These are phyloP conservation scores for Lithobates sylvaticus DNA, from an alignment of 2,797 vertebrate species.

Conservation along the genomic window DNA sequence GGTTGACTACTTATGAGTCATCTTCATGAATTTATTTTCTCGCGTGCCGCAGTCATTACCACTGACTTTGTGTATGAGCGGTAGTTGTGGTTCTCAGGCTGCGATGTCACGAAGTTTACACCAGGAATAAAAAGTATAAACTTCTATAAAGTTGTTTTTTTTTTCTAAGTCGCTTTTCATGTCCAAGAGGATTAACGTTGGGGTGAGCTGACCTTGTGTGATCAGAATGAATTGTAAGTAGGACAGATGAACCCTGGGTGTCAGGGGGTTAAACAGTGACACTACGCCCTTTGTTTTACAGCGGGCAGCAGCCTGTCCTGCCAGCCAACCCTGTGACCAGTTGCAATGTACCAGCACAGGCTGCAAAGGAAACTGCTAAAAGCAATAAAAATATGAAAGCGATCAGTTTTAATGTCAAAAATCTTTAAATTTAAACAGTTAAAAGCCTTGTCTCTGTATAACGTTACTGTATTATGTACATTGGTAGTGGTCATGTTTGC, in stretches of 20 bases:
- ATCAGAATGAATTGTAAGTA: not conserved
- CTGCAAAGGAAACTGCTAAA: not conserved
- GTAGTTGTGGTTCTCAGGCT: not conserved
- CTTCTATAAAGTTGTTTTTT: not conserved
- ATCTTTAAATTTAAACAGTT: too few species aligned
- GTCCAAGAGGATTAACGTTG: not conserved
- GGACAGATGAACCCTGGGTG: not conserved
- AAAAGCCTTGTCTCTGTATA: too few species aligned
- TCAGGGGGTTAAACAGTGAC: not conserved
- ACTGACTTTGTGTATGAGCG: not conserved
- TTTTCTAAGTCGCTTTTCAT: not conserved
- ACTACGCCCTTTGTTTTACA: too few species aligned
- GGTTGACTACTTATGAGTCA: not conserved
- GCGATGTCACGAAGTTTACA: not conserved
- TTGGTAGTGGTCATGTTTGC: too few species aligned
- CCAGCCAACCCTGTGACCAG: not conserved
- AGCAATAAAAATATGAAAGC: not conserved
- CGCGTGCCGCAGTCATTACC: not conserved
- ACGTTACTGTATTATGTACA: too few species aligned
- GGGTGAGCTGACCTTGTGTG: not conserved
- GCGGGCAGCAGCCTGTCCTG: too few species aligned
- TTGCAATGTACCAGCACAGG: not conserved
- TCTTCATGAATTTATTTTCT: not conserved
- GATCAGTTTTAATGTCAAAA: too few species aligned
- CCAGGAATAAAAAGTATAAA: not conserved